Evolutionary conservation across 2,888 invertebrate species (phyloP).

Genomic region (Noctuana brunneofusca): DNA sequence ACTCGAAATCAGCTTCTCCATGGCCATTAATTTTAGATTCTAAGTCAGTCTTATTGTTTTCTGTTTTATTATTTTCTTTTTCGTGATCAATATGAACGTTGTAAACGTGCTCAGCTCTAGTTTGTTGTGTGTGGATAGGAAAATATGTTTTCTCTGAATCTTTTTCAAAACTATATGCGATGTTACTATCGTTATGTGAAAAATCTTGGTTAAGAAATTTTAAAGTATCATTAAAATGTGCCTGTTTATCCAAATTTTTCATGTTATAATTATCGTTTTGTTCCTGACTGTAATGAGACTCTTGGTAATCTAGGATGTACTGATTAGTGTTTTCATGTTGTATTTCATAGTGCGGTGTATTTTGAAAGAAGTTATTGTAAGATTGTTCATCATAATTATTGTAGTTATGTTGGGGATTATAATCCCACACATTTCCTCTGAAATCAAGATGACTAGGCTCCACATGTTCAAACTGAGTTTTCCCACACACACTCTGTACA

Average conservation of each 20-base stretch:
- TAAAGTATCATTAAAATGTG: slow-evolving; percentile 37
- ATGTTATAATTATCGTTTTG: not conserved
- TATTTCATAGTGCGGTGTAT: not conserved
- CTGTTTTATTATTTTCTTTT: slow-evolving; percentile 40
- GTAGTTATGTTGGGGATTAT: slow-evolving; percentile 40
- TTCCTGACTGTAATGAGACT: not conserved
- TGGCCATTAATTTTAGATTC: slow-evolving; percentile 56
- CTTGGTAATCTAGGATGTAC: slow-evolving; percentile 4
- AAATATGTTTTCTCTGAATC: slow-evolving; percentile 24
- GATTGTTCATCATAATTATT: slow-evolving; percentile 38
- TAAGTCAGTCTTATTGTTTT: slow-evolving; percentile 40
- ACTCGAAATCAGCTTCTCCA: slow-evolving; percentile 57
- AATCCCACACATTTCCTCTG: slow-evolving; percentile 33
- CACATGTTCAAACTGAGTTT: slow-evolving; percentile 12
- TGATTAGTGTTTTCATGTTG: slow-evolving; percentile 5
- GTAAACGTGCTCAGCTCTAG: slow-evolving; percentile 45
- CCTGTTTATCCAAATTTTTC: not conserved
- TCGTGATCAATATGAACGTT: slow-evolving; percentile 56
- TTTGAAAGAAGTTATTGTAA: slow-evolving; percentile 5
- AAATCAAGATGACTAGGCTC: slow-evolving; percentile 20
- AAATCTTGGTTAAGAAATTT: slow-evolving; percentile 1
- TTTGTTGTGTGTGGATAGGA: slow-evolving; percentile 17
- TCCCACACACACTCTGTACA: slow-evolving; percentile 37
- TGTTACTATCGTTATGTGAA: slow-evolving; percentile 16
- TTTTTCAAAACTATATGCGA: slow-evolving; percentile 19